Evolutionary conservation across 2,888 invertebrate genomes (phyloP).

Genomic region (Toxonevra muliebris): DNA sequence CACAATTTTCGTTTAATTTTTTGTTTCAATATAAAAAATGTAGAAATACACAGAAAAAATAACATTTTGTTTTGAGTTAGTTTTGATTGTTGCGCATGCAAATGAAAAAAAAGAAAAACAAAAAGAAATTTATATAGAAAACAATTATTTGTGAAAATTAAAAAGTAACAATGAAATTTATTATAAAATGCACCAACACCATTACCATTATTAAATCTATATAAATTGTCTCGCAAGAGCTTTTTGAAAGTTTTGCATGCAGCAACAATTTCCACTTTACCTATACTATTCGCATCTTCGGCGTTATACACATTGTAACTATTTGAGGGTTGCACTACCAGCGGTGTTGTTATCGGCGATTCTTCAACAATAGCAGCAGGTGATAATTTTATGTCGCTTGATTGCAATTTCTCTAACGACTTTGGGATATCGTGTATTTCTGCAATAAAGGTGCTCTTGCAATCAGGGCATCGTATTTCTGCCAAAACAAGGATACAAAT

Average conservation of each 20-base stretch:
- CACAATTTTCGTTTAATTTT: conserved; percentile 32
- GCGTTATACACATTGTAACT: conserved; percentile 19
- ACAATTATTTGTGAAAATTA: conserved; percentile 1
- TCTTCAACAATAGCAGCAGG: conserved; percentile 55
- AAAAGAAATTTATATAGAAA: too few species aligned
- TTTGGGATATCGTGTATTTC: conserved; percentile 56
- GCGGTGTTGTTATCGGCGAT: conserved; percentile 39
- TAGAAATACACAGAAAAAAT: conserved; percentile 47
- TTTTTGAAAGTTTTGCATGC: background rate
- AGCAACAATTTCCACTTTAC: conserved; percentile 41
- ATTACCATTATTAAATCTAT: conserved; percentile 22
- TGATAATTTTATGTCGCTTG: conserved; percentile 44
- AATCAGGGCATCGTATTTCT: conserved; percentile 69
- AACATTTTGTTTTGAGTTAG: conserved; percentile 42
- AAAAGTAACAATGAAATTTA: background rate
- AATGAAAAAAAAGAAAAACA: conserved; percentile 47
- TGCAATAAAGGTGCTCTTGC: conserved; percentile 69
- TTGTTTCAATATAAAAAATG: conserved; percentile 42
- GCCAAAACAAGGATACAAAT: background rate
- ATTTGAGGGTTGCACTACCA: conserved; percentile 28
- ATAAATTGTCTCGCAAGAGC: background rate
- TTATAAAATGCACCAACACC: conserved; percentile 22
- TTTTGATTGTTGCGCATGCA: conserved; percentile 47
- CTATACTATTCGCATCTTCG: conserved; percentile 57
- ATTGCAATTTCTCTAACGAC: conserved; percentile 9